phyloP scores from a whole-genome alignment of 2,113 vertebrate species.

The Astur gentilis region DNA sequence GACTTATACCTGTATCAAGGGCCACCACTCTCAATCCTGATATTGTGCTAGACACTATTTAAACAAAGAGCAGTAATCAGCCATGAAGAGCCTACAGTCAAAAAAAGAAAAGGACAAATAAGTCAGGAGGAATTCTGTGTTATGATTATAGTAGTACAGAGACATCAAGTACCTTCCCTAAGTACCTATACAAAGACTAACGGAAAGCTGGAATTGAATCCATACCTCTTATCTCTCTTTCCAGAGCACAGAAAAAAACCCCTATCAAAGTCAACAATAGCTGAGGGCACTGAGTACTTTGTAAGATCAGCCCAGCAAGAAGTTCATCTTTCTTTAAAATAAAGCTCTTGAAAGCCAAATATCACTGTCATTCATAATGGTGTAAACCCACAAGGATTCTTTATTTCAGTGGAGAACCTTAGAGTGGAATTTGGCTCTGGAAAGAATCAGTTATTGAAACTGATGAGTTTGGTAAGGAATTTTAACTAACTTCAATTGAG shows the following conservation, averaged over 20 bases:
- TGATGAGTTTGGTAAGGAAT: background rate
- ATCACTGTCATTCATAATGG: background rate
- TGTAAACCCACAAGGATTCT: background rate
- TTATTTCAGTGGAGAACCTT: background rate
- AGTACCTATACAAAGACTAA: background rate
- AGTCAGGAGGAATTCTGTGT: background rate
- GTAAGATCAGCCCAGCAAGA: background rate
- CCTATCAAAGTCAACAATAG: background rate
- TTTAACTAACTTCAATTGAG: slow-evolving; percentile 3
- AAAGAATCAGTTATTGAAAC: background rate
- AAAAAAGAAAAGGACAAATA: background rate
- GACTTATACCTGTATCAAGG: background rate
- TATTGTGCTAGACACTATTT: background rate
- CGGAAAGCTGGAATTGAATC: background rate
- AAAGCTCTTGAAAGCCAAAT: background rate
- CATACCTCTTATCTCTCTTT: background rate
- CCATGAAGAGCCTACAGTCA: background rate
- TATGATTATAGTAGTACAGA: background rate
- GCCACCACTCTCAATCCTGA: background rate
- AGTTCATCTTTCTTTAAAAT: background rate
- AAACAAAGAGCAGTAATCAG: background rate
- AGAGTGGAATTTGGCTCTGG: background rate
- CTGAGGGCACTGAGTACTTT: background rate
- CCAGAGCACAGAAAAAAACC: background rate
- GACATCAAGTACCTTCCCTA: background rate